phyloP scores from a whole-genome alignment of 2,888 invertebrate genomes.

The Amitus sp. region DNA sequence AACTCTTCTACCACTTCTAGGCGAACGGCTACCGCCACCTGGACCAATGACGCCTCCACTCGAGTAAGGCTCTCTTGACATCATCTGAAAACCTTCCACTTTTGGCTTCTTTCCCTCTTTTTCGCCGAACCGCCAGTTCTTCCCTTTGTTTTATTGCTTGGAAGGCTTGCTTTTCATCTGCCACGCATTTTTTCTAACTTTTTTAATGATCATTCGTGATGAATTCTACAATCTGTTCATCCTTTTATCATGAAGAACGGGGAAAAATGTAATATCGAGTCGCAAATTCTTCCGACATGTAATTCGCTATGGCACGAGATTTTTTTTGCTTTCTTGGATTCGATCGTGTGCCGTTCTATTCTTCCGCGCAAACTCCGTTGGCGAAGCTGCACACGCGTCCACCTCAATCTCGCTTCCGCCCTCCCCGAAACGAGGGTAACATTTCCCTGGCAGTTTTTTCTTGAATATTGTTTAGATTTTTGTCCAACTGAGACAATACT shows the following conservation, averaged over 20 bases:
- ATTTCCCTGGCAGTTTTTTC: constrained; percentile 13
- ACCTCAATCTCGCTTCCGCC: constrained; percentile 25
- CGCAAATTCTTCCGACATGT: too few relatives aligned
- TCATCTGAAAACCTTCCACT: constrained; percentile 51
- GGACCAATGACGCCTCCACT: constrained; percentile 72
- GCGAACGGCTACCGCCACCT: constrained; percentile 72
- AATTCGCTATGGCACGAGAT: too few relatives aligned
- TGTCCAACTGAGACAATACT: not conserved
- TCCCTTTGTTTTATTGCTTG: constrained; percentile 13
- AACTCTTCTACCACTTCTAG: constrained; percentile 69
- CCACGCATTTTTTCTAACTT: too few relatives aligned
- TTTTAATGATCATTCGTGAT: too few relatives aligned
- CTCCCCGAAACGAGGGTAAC: constrained; percentile 19
- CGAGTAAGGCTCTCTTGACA: constrained; percentile 73
- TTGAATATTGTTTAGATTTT: not conserved
- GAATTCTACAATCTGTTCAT: too few relatives aligned
- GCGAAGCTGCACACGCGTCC: constrained; percentile 24
- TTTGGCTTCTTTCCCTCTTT: constrained; percentile 10
- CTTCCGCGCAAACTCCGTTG: constrained; percentile 30
- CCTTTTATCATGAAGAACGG: too few relatives aligned
- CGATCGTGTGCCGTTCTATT: constrained; percentile 26
- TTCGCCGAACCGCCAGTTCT: constrained; percentile 13
- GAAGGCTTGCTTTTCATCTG: constrained; percentile 12
- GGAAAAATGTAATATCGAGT: too few relatives aligned
- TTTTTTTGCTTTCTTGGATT: constrained; percentile 25